Evolutionary conservation across 2,113 vertebrate genomes (phyloP).

Genomic region (Phycodurus eques): DNA sequence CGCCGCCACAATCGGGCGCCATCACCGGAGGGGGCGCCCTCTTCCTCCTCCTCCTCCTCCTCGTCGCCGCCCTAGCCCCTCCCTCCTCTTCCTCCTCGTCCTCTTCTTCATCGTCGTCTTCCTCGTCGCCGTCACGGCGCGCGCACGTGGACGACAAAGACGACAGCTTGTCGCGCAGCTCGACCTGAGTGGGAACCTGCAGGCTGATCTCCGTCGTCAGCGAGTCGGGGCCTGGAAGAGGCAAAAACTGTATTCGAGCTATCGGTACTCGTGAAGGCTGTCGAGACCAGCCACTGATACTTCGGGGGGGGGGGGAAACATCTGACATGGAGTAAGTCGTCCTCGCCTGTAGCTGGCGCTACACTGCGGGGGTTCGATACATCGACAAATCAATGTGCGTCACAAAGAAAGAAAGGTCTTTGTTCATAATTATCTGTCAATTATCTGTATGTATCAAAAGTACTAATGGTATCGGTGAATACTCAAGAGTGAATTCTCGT

Average conservation of each 20-base stretch:
- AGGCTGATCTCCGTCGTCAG: constrained; percentile 80
- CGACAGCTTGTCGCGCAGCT: constrained; percentile 76
- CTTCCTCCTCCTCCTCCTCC: constrained; percentile 68
- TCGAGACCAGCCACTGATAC: too few relatives aligned
- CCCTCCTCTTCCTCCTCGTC: constrained; percentile 61
- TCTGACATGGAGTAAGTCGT: too few relatives aligned
- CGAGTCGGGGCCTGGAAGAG: constrained; percentile 74
- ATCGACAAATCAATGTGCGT: too few relatives aligned
- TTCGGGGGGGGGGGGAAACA: too few relatives aligned
- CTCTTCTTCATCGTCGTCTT: constrained; percentile 60
- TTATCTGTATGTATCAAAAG: too few relatives aligned
- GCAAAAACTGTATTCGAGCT: neutral
- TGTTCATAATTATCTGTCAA: too few relatives aligned
- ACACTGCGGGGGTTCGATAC: too few relatives aligned
- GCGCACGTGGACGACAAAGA: constrained; percentile 78
- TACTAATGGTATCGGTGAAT: too few relatives aligned
- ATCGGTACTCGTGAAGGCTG: too few relatives aligned
- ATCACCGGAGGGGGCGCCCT: neutral
- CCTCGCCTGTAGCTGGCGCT: too few relatives aligned
- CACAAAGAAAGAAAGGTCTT: too few relatives aligned
- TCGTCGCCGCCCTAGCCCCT: constrained; percentile 80
- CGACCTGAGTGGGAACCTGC: constrained; percentile 81
- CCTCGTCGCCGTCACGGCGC: constrained; percentile 74
- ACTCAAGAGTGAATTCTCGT: too few relatives aligned
- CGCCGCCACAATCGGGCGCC: constrained; percentile 24